Conservation (phyloP, 2,113 vertebrate species). For the Cyrtonyx montezumae region DNA sequence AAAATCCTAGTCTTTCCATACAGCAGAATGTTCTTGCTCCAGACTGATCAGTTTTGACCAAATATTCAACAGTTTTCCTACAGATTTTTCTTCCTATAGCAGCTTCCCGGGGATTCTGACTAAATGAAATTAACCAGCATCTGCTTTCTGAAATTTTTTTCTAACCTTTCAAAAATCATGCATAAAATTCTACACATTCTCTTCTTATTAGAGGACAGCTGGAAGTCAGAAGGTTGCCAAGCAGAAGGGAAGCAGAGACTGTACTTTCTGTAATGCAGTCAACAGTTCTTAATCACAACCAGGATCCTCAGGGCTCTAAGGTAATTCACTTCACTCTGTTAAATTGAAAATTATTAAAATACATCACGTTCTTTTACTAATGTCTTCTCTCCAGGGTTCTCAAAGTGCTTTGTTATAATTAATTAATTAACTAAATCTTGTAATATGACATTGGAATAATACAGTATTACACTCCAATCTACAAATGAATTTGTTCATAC, state of each 20-base stretch:
- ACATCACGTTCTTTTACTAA: constrained; percentile 34
- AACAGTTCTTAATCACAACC: constrained; percentile 43
- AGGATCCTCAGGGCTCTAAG: background rate
- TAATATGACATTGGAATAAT: constrained; percentile 39
- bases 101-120: background rate
- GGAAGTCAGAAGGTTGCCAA: background rate
- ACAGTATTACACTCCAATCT: background rate
- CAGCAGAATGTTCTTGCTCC: background rate
- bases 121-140: background rate
- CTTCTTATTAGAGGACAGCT: background rate
- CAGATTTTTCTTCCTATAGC: background rate
- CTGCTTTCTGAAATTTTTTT: background rate
- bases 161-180: background rate
- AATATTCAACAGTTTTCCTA: background rate
- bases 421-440: constrained; percentile 54
- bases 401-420: constrained; percentile 57
- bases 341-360: constrained; percentile 62
- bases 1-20: background rate
- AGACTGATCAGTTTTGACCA: background rate
- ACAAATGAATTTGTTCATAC: constrained; percentile 17
- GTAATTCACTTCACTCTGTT: constrained; percentile 27
- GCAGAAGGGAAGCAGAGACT: background rate
- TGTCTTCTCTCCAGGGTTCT: constrained; percentile 34
- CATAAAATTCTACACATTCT: background rate
- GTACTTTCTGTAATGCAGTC: constrained; percentile 17